These are phyloP conservation scores for Dryas iulia DNA, from an alignment of 1,140 invertebrate genomes.

Conservation along the genomic window DNA sequence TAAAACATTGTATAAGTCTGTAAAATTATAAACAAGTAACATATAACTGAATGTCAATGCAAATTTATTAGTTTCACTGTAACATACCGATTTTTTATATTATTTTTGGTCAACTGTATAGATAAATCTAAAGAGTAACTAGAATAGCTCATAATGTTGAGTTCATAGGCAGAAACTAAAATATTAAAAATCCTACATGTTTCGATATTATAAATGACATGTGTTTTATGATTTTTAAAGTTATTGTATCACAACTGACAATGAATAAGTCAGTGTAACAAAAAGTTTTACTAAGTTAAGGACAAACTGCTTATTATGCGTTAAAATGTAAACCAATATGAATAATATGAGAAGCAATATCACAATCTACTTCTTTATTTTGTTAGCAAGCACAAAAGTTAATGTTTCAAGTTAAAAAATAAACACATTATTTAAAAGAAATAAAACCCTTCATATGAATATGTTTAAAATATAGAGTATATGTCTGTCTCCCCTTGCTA, in stretches of 20 bases:
- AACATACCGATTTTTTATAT: slow-evolving; percentile 23
- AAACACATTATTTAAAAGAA: too few relatives aligned
- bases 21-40: slow-evolving; percentile 31
- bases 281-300: background rate
- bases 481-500: background rate
- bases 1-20: slow-evolving; percentile 50
- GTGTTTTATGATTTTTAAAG: background rate
- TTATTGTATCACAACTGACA: background rate
- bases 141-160: slow-evolving; percentile 16
- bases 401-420: too few relatives aligned
- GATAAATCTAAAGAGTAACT: slow-evolving; percentile 33
- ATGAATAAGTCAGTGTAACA: background rate
- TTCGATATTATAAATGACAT: background rate
- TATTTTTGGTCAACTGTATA: slow-evolving; percentile 28
- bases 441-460: too few relatives aligned
- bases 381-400: too few relatives aligned
- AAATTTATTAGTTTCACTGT: background rate
- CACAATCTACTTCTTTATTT: too few relatives aligned
- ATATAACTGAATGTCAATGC: background rate
- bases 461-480: too few relatives aligned
- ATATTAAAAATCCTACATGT: background rate
- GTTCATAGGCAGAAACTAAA: background rate
- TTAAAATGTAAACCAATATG: too few relatives aligned
- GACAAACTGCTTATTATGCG: too few relatives aligned
- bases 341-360: too few relatives aligned